A percentile compares a stretch with the other conserved stretches of the same genome.
Conservation (phyloP, 2,113 vertebrate genomes). For the Diphyllodes magnificus region DNA sequence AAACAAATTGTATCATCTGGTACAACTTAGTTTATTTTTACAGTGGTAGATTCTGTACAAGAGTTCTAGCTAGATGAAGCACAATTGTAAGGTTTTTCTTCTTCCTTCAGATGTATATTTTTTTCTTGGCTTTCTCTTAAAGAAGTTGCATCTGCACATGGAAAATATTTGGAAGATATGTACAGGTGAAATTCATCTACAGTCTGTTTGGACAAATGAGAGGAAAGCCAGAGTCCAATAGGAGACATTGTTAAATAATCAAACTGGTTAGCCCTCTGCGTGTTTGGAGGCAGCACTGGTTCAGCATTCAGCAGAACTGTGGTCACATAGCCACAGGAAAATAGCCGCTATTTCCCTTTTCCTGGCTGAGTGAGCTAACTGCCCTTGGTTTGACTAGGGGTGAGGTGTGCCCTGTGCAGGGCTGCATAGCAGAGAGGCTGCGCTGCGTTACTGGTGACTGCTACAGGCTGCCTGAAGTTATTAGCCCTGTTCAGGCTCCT, state of each 20-base stretch:
- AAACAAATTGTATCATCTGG: neutral
- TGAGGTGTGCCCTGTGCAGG: neutral
- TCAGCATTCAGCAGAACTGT: neutral
- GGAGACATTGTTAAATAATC: neutral
- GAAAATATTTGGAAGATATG: neutral
- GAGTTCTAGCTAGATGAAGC: neutral
- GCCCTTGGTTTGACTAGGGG: neutral
- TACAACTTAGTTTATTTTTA: neutral
- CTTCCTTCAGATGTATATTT: neutral
- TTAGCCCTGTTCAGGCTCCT: neutral
- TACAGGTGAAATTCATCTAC: neutral
- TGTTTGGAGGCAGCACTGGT: neutral
- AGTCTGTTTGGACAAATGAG: neutral
- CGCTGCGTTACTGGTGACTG: neutral
- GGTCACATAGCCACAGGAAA: neutral
- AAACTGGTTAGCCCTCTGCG: neutral
- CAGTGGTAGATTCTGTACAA: neutral
- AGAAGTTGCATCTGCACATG: neutral
- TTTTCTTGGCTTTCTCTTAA: neutral
- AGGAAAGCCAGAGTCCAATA: neutral
- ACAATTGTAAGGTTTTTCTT: rapidly evolving
- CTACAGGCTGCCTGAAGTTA: neutral
- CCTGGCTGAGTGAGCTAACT: neutral
- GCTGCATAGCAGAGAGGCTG: neutral
- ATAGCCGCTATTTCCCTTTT: neutral